phyloP scores from a whole-genome alignment of 2,888 invertebrate genomes.

The Hoplodrina ambigua region DNA sequence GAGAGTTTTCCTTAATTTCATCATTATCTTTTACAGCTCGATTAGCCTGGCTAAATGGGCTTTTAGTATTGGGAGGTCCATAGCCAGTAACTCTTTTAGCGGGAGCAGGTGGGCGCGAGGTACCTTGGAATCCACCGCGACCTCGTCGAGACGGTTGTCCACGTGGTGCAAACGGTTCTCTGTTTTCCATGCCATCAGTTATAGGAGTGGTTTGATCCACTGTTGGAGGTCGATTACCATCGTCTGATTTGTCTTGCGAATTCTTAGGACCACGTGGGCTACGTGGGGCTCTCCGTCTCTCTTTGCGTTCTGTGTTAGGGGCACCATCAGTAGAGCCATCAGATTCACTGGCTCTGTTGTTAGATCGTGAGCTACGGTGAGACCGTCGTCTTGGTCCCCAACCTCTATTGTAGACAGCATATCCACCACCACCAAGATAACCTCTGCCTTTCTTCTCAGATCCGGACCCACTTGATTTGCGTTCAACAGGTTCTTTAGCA shows the following conservation, averaged over 20 bases:
- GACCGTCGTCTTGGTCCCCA: constrained; percentile 87
- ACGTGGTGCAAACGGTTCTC: constrained; percentile 95
- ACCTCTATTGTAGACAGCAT: constrained; percentile 86
- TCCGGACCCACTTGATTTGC: constrained; percentile 86
- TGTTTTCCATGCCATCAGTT: constrained; percentile 83
- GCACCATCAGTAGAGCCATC: constrained; percentile 94
- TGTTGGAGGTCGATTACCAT: constrained; percentile 73
- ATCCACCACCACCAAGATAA: constrained; percentile 80
- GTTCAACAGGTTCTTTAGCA: constrained; percentile 86
- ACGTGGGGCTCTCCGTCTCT: constrained; percentile 88
- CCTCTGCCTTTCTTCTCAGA: constrained; percentile 89
- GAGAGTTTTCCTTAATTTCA: constrained; percentile 77
- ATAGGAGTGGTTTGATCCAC: constrained; percentile 70
- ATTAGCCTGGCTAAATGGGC: constrained; percentile 92
- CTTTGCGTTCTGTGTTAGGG: constrained; percentile 88
- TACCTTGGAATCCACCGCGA: constrained; percentile 91
- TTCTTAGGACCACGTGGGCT: constrained; percentile 91
- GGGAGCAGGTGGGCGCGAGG: constrained; percentile 85
- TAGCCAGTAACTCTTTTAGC: constrained; percentile 93
- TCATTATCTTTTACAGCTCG: constrained; percentile 83
- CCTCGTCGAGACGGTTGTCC: constrained; percentile 97
- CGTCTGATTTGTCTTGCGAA: constrained; percentile 90
- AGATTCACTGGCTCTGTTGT: constrained; percentile 92
- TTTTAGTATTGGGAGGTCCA: constrained; percentile 95
- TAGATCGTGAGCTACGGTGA: constrained; percentile 86